Conservation (phyloP, 92 coral and sea anemone species). For the Phenganax stokvisi region DNA sequence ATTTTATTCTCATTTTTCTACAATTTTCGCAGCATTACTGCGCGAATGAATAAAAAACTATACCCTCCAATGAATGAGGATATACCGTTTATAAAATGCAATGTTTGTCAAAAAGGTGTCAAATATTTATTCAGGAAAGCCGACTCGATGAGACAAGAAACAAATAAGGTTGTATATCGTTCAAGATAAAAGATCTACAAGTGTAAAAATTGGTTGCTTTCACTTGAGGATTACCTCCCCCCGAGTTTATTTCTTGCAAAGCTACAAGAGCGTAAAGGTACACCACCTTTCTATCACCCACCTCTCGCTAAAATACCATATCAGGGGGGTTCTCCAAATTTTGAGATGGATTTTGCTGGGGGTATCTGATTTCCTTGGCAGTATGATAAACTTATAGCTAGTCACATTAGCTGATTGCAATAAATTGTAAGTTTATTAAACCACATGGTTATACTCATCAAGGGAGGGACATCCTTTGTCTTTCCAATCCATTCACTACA, state of each 20-base stretch:
- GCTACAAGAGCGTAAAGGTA: background rate
- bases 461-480: no score
- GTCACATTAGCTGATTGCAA: no score
- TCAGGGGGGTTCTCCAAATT: no score
- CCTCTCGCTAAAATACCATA: no score
- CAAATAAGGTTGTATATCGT: slow-evolving; percentile 55
- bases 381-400: no score
- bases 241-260: background rate
- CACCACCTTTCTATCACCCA: no score
- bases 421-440: no score
- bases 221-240: background rate
- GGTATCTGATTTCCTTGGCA: no score
- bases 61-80: slow-evolving; percentile 74
- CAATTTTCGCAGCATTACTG: slow-evolving; percentile 54
- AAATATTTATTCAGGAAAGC: slow-evolving; percentile 73
- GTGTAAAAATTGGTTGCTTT: background rate
- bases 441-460: no score
- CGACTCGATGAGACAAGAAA: slow-evolving; percentile 62
- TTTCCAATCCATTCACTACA: background rate
- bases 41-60: slow-evolving; percentile 19
- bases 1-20: slow-evolving; percentile 15
- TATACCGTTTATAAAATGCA: slow-evolving; percentile 70
- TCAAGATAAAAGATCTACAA: no score
- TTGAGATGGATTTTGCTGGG: no score
- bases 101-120: slow-evolving; percentile 89